Evolutionary conservation across 2,888 invertebrate species (phyloP).

Genomic region (Megastigmus dorsalis): DNA sequence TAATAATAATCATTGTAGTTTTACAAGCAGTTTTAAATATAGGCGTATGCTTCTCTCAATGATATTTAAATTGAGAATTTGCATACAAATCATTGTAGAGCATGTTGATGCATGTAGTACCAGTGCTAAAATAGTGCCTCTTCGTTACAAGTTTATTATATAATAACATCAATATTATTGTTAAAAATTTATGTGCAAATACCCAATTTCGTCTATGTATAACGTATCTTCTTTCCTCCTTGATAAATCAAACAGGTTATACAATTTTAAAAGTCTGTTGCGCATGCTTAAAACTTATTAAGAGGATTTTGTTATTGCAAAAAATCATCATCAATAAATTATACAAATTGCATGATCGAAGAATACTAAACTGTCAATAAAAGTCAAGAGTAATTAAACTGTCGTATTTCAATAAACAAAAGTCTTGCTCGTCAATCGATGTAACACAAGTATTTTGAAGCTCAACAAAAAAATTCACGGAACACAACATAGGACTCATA

Average conservation of each 20-base stretch:
- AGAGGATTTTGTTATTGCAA: slow-evolving; percentile 33
- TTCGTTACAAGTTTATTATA: too few relatives aligned
- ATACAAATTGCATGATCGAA: slow-evolving; percentile 31
- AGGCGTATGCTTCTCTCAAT: slow-evolving; percentile 25
- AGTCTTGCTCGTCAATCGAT: slow-evolving; percentile 45
- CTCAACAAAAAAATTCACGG: slow-evolving; percentile 81
- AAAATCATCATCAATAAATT: slow-evolving; percentile 40
- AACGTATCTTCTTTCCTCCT: slow-evolving; percentile 2
- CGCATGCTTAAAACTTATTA: slow-evolving; percentile 45
- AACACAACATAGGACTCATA: slow-evolving; percentile 76
- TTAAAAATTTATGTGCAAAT: slow-evolving; percentile 26
- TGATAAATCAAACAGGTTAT: slow-evolving; percentile 37
- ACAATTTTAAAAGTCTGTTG: slow-evolving; percentile 25
- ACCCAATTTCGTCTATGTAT: slow-evolving; percentile 12
- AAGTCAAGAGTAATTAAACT: slow-evolving; percentile 25
- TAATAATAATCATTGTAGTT: neutral
- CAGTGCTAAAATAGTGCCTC: too few relatives aligned
- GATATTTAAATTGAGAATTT: slow-evolving; percentile 10
- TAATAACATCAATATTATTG: too few relatives aligned
- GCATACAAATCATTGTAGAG: slow-evolving; percentile 2
- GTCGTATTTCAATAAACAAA: slow-evolving; percentile 35
- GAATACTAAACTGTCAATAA: slow-evolving; percentile 35
- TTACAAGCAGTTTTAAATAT: neutral
- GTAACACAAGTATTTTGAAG: slow-evolving; percentile 66
- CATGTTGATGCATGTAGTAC: too few relatives aligned